Evolutionary conservation across 2,797 vertebrate species (phyloP), one percentile per base, ranked within the genome.

Genomic region (Acrocephalus scirpaceus): DNA sequence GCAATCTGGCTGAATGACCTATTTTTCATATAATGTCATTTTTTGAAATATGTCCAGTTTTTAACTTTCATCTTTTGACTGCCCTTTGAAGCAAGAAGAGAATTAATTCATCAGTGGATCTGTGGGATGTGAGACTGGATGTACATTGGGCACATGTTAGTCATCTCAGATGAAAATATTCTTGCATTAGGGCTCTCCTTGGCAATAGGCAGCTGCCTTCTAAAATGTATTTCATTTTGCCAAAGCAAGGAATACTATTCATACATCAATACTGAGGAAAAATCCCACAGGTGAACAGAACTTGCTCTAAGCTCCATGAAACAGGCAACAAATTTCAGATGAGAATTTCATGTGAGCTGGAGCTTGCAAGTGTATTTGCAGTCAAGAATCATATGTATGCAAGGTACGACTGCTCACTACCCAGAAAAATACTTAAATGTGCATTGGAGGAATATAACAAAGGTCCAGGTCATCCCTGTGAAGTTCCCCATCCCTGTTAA

Each of bases 131-230:
- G 86, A 96, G 73, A 75, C 86, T 90, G 95, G 95, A 96, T 2
- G 8, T 60, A 69, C 92, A 94, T 3, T 72, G 96, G 95, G 81
- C 89, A 93, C 82, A 95, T 79, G 92, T 95, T 88, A 97, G 95
- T 93, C 96, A 93, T 92, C 87, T 90, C 94, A 94, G 93, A 96
- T 94, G 96, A 94, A 97, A 96, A 95, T 86, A 85, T 57, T 81
- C 93, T 84, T 62, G 58, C 36, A 81, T 51, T 73, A 4, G 8
- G 83, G 92, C 96, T 94, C 96, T 90, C 65, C 92, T 90, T 90
- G 86, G 95, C 71, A 78, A 83, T 61, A 94, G 93, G 79, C 92
- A 97, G 77, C 92, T 96, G 93, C 87, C 81, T 96, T 86, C 92
- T 80, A 61, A 95, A 83, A 81, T 16, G 23, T 66, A 72, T 85